A percentile compares a stretch with the other conserved stretches of the same genome.
Conservation (phyloP, 2,888 invertebrate species). For the Mechanitis messenoides region DNA sequence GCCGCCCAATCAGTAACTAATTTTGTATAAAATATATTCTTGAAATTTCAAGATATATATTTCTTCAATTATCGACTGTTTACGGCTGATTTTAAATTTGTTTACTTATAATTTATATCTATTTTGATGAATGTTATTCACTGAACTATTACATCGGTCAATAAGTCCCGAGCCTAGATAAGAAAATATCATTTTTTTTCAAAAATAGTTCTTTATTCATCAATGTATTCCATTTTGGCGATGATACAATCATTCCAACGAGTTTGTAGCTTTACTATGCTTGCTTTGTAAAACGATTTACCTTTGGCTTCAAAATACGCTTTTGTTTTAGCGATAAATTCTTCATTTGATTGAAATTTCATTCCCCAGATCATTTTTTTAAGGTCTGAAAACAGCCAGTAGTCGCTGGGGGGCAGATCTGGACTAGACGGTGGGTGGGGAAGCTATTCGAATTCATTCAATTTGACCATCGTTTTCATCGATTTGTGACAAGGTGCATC, state of each 20-base stretch:
- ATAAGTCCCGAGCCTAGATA: neutral
- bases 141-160: neutral
- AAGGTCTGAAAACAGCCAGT: neutral
- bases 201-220: neutral
- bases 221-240: neutral
- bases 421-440: neutral
- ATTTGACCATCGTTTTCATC: neutral
- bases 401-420: neutral
- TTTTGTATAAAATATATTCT: too few relatives aligned
- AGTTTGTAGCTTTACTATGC: neutral
- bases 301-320: neutral
- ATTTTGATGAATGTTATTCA: too few relatives aligned
- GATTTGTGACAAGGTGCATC: neutral
- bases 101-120: too few relatives aligned
- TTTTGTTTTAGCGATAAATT: neutral
- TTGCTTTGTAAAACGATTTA: neutral
- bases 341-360: neutral
- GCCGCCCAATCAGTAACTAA: too few relatives aligned
- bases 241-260: neutral
- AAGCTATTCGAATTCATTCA: neutral
- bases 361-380: neutral
- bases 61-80: too few relatives aligned
- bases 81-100: too few relatives aligned
- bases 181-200: neutral
- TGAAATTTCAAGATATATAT: too few relatives aligned